These are phyloP conservation scores for Halcyon leucocephala DNA, from an alignment of 2,797 vertebrate species.

Conservation along the genomic window DNA sequence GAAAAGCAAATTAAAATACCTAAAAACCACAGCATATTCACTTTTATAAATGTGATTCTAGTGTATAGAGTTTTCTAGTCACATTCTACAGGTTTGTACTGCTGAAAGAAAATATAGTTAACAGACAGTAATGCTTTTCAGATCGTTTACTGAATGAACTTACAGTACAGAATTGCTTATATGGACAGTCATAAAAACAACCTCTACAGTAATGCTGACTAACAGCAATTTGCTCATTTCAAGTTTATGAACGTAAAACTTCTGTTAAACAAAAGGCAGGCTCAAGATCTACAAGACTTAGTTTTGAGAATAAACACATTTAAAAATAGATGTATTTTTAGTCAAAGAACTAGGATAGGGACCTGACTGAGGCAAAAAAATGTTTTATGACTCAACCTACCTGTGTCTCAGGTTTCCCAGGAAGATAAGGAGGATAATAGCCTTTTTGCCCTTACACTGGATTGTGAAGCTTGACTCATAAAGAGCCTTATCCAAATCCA, in stretches of 20 bases:
- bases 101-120: not conserved
- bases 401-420: not conserved
- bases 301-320: not conserved
- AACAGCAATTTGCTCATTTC: not conserved
- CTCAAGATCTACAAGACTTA: not conserved
- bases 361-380: not conserved
- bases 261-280: not conserved
- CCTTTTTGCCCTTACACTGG: not conserved
- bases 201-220: not conserved
- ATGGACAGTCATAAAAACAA: not conserved
- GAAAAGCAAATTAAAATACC: constrained; percentile 12
- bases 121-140: not conserved
- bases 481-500: not conserved
- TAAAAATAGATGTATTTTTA: not conserved
- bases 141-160: not conserved
- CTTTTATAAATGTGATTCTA: not conserved
- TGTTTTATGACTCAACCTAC: not conserved
- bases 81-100: not conserved
- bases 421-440: not conserved
- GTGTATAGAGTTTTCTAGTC: not conserved
- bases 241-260: not conserved
- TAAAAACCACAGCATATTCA: not conserved
- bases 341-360: not conserved
- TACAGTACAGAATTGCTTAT: not conserved
- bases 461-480: constrained; percentile 11